Percentiles rank a stretch among this genome's conserved stretches.
Conservation (phyloP, 2,888 invertebrate species). For the Harpalus rufipes region DNA sequence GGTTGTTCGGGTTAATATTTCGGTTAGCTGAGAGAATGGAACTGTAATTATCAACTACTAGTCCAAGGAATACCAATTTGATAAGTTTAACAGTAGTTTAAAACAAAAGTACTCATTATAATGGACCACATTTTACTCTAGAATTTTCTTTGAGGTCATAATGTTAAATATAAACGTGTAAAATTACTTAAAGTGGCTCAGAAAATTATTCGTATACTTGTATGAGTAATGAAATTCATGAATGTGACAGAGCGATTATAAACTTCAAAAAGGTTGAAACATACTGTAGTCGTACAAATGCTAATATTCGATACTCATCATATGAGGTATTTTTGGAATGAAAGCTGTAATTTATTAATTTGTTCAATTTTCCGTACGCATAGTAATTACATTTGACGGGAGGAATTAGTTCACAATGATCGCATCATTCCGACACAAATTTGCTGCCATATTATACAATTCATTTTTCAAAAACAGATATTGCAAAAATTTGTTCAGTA, state of each 20-base stretch:
- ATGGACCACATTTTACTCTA: too few species aligned
- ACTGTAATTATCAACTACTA: neutral
- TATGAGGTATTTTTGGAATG: neutral
- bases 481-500: neutral
- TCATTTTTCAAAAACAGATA: slow-evolving; percentile 6
- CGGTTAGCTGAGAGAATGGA: neutral
- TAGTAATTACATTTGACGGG: neutral
- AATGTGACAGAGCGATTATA: too few species aligned
- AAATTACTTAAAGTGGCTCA: too few species aligned
- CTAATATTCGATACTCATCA: too few species aligned
- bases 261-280: too few species aligned
- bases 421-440: neutral
- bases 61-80: neutral
- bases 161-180: too few species aligned
- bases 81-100: neutral
- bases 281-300: too few species aligned
- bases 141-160: too few species aligned
- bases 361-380: neutral
- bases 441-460: neutral
- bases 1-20: slow-evolving; percentile 8
- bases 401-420: neutral
- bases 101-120: too few species aligned
- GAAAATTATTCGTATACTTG: too few species aligned
- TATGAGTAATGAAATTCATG: too few species aligned
- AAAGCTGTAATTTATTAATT: slow-evolving; percentile 2